phyloP scores from a whole-genome alignment of 1,140 invertebrate species.

The Ceratitis capitata region DNA sequence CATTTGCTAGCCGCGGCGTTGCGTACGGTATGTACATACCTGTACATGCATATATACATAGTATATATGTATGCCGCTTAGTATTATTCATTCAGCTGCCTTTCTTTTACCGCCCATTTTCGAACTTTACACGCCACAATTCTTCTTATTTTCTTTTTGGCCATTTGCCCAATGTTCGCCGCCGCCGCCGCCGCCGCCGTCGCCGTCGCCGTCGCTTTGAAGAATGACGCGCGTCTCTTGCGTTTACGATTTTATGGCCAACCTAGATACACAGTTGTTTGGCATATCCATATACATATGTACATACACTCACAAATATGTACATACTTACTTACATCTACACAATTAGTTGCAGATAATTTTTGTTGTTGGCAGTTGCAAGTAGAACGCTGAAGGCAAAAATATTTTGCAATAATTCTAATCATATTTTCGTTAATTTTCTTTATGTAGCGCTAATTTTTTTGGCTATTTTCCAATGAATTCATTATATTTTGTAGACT shows the following conservation, averaged over 20 bases:
- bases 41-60: background rate
- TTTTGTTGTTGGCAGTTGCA: constrained; percentile 14
- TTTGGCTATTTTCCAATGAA: background rate
- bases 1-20: background rate
- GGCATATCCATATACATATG: background rate
- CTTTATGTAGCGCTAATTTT: background rate
- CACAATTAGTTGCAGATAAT: constrained; percentile 8
- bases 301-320: background rate
- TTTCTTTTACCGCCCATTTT: constrained; percentile 7
- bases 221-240: constrained; percentile 22
- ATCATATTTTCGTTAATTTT: constrained; percentile 12
- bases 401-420: background rate
- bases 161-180: background rate
- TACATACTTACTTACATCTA: background rate
- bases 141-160: background rate
- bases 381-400: background rate
- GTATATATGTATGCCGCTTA: background rate
- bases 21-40: background rate
- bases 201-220: background rate
- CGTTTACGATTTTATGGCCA: constrained; percentile 30
- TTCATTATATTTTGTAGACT: background rate
- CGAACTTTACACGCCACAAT: background rate
- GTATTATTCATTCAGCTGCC: background rate
- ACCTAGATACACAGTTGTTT: constrained; percentile 29
- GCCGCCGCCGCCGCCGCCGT: background rate